Percentiles rank a stretch among this genome's conserved stretches.
Conservation (phyloP, 2,113 vertebrate species). For the Dinomys branickii region DNA sequence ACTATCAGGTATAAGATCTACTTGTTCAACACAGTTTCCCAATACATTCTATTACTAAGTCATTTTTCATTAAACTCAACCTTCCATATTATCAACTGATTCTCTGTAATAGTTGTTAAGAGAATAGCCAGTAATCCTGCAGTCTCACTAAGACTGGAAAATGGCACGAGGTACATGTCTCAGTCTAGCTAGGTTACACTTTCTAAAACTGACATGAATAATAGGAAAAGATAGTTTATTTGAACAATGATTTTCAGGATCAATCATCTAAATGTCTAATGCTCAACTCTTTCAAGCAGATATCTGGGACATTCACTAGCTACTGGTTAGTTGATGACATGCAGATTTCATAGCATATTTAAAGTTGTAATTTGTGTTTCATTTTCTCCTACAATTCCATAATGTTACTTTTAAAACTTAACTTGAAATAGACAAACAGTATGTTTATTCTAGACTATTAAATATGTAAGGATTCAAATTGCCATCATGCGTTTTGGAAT, state of each 20-base stretch:
- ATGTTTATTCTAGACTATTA: background rate
- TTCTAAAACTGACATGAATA: background rate
- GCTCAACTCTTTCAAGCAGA: background rate
- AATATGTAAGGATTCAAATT: background rate
- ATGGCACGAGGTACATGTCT: background rate
- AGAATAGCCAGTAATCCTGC: background rate
- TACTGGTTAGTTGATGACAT: background rate
- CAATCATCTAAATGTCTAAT: background rate
- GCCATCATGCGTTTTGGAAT: background rate
- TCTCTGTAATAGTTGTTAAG: conserved; percentile 11
- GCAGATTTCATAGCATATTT: background rate
- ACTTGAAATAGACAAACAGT: background rate
- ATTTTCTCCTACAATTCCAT: background rate
- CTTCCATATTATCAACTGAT: conserved; percentile 27
- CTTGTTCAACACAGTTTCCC: background rate
- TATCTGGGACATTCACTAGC: background rate
- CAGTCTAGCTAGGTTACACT: background rate
- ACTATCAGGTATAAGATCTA: background rate
- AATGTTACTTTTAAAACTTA: background rate
- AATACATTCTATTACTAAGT: background rate
- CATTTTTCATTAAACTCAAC: background rate
- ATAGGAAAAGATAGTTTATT: background rate
- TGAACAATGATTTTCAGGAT: background rate
- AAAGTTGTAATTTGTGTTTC: background rate
- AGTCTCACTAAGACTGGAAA: background rate